phyloP scores from a whole-genome alignment of 1,140 invertebrate species.

The Diachasma alloeum region DNA sequence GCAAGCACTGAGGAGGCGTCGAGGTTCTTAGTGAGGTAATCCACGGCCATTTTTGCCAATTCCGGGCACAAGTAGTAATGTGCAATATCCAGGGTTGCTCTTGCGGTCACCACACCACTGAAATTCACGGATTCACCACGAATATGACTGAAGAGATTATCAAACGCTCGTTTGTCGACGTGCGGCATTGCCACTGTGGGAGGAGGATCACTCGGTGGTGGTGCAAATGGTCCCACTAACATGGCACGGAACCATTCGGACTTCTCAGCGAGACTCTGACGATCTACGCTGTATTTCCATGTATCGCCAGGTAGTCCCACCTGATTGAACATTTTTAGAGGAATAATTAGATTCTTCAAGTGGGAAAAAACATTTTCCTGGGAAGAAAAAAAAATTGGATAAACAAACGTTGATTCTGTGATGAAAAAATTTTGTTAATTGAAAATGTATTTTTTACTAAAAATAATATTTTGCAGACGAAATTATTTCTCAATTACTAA shows the following conservation, averaged over 20 bases:
- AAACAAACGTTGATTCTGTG: too few species aligned
- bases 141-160: conserved; percentile 71
- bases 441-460: too few species aligned
- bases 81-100: conserved; percentile 73
- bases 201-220: conserved; percentile 48
- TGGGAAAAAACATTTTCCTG: not conserved
- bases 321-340: conserved; percentile 28
- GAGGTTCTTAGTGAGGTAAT: conserved; percentile 67
- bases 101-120: conserved; percentile 70
- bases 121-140: conserved; percentile 71
- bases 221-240: conserved; percentile 66
- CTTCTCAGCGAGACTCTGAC: conserved; percentile 47
- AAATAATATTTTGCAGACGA: too few species aligned
- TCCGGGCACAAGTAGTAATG: conserved; percentile 74
- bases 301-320: conserved; percentile 55
- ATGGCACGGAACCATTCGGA: conserved; percentile 68
- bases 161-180: conserved; percentile 74
- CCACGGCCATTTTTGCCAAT: conserved; percentile 69
- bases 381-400: too few species aligned
- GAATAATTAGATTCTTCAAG: too few species aligned
- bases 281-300: conserved; percentile 54
- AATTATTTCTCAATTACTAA: too few species aligned
- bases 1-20: conserved; percentile 62
- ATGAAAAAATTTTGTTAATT: too few species aligned
- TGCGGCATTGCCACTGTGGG: conserved; percentile 64